These are phyloP conservation scores for Malurus elegans DNA, from an alignment of 2,113 vertebrate genomes.

Conservation along the genomic window DNA sequence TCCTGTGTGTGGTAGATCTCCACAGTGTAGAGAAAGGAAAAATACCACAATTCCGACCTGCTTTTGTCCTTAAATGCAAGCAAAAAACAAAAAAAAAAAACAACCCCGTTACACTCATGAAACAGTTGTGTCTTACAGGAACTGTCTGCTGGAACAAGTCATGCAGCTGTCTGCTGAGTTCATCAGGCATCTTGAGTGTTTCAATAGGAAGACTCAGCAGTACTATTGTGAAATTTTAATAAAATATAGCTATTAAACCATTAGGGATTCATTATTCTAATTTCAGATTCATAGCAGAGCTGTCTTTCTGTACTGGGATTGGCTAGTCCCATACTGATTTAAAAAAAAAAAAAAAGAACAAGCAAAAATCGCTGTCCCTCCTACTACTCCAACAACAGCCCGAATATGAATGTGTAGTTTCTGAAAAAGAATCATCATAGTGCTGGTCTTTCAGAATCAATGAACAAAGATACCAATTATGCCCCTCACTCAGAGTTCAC, in stretches of 20 bases:
- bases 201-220: neutral
- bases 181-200: neutral
- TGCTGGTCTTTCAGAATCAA: neutral
- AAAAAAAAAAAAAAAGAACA: neutral
- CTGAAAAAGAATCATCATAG: neutral
- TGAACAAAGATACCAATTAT: neutral
- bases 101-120: neutral
- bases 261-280: neutral
- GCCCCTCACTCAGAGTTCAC: neutral
- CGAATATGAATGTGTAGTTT: neutral
- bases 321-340: neutral
- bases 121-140: neutral
- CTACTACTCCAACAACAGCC: neutral
- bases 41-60: neutral
- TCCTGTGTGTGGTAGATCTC: neutral
- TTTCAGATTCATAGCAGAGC: neutral
- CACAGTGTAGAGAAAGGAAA: neutral
- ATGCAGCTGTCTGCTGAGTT: neutral
- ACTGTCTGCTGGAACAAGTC: neutral
- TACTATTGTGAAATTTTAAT: neutral
- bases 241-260: neutral
- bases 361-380: neutral
- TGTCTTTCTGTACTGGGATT: neutral
- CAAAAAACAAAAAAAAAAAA: neutral
- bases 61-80: neutral